These are phyloP conservation scores for Oxyura jamaicensis DNA, from an alignment of 2,113 vertebrate species.

Conservation along the genomic window DNA sequence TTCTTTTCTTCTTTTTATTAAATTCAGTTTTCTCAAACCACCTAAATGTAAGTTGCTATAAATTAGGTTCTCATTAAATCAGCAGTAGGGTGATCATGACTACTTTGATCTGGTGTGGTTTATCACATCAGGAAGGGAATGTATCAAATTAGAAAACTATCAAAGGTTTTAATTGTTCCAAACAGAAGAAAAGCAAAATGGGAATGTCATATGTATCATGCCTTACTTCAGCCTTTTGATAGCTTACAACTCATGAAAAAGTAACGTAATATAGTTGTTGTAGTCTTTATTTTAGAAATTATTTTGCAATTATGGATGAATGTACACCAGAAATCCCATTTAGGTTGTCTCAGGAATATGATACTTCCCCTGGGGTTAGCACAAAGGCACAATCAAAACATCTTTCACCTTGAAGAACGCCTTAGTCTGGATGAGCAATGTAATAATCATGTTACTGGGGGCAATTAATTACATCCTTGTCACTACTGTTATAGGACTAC, in stretches of 20 bases:
- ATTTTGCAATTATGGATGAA: background rate
- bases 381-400: background rate
- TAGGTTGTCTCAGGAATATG: too few relatives aligned
- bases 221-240: background rate
- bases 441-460: background rate
- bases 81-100: background rate
- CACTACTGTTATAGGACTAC: rapidly evolving
- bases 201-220: background rate
- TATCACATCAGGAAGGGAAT: background rate
- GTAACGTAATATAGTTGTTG: background rate
- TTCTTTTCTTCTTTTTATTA: background rate
- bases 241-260: background rate
- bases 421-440: background rate
- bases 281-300: background rate
- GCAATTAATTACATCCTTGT: background rate
- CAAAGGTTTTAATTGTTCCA: background rate
- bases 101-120: background rate
- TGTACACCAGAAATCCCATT: background rate
- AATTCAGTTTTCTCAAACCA: background rate
- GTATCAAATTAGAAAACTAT: background rate
- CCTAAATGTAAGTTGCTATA: background rate
- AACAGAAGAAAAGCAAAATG: background rate
- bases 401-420: background rate
- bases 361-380: background rate
- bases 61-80: background rate